Base-by-base conservation (phyloP, 2,113 vertebrate genomes). In the Brachionichthys hirsutus region DNA sequence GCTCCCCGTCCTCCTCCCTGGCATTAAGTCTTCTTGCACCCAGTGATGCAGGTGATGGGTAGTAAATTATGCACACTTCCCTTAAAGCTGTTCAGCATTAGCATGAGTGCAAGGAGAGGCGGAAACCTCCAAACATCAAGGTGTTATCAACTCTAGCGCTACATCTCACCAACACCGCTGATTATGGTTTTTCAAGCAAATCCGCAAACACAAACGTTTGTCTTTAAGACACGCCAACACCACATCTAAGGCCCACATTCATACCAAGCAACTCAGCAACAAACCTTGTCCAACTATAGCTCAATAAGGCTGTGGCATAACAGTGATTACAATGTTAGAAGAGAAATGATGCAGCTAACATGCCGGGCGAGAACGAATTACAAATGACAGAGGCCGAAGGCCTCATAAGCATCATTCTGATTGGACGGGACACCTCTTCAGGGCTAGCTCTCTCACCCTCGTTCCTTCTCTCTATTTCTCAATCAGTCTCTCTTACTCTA, bases 11-110 rank as follows among this genome's bases (percentile, higher is more conserved):
- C 71, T 72, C 70, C 52, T 5, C 73, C 72, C 70, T 79, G 71
- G 64, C 82, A 82, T 84, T 69, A 78, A 88, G 75, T 82, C 77
- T 30, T 84, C 65, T 70, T 19, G 59, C 70, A 46, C 65, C 74
- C 76, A 82, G 69, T 60, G 44, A 72, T 85, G 75, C 81, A 85
- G 83, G 83, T 82, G 84, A 83, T 75, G 80, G 76, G 83, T 71
- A 58, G 83, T 88, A 78, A 87, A 87, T 87, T 85, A 86, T 83
- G 73, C 70, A 80, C 78, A 79, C 81, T 77, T 70, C 70, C 75
- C 77, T 68, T 78, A 56, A 58, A 83, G 76, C 77, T 44, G 73
- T 51, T 74, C 71, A 70, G 76, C 75, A 66, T 62, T 51, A 67
- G 18, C 59, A 70, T 54, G 50, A 70, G 34, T 48, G 67, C 49